These are phyloP conservation scores for Prolemur simus DNA, from an alignment of 2,113 vertebrate species.

Conservation along the genomic window DNA sequence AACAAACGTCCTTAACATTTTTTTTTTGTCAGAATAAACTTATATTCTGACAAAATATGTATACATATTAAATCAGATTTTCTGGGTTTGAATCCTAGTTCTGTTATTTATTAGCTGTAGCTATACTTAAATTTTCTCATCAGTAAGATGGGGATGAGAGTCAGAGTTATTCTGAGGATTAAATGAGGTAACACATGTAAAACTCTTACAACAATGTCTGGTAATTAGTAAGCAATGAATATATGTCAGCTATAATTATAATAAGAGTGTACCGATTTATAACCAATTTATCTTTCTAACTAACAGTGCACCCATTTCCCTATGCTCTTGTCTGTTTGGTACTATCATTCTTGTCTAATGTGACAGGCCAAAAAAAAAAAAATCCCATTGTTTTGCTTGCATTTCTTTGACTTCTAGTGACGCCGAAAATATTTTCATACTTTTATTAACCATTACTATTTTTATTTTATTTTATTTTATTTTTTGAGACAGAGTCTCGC, in stretches of 20 bases:
- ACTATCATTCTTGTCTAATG: background rate
- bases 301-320: background rate
- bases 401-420: constrained; percentile 3
- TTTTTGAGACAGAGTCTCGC: no score
- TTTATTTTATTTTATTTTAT: no score
- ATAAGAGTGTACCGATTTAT: background rate
- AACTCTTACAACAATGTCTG: background rate
- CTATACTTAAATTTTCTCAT: background rate
- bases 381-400: background rate
- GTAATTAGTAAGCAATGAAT: background rate
- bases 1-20: background rate
- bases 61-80: background rate
- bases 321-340: background rate
- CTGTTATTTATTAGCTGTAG: background rate
- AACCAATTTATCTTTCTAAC: background rate
- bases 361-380: background rate
- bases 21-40: background rate
- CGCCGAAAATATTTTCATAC: background rate
- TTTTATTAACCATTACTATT: background rate
- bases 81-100: constrained; percentile 4
- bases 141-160: background rate
- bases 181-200: background rate
- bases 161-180: constrained; percentile 12
- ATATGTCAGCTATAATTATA: background rate
- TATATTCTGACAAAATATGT: background rate